Conservation (phyloP, 37 sponge, comb jelly and placozoan genomes). For the Aphrocallistes beatrix region DNA sequence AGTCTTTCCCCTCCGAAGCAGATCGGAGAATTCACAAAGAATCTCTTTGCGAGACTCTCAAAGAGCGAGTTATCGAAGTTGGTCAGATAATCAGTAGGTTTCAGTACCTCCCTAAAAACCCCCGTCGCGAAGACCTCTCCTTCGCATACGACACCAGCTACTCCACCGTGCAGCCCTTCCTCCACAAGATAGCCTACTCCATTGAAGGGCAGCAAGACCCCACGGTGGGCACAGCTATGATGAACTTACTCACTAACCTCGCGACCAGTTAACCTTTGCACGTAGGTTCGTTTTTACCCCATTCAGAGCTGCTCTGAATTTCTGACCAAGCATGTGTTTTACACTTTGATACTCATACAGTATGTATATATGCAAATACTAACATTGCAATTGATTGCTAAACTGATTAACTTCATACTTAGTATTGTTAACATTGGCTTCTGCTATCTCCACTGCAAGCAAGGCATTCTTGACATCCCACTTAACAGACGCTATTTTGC, state of each 20-base stretch:
- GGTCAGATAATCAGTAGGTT: constrained; percentile 37
- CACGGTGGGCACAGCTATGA: neutral
- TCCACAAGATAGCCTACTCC: constrained; percentile 32
- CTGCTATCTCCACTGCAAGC: neutral
- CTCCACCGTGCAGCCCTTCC: constrained; percentile 59
- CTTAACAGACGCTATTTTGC: too few species aligned
- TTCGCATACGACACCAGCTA: constrained; percentile 69
- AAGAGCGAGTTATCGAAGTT: neutral
- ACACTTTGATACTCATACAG: too few species aligned
- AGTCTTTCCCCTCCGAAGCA: neutral
- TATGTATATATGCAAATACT: neutral
- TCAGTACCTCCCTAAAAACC: constrained; percentile 73
- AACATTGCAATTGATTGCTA: neutral
- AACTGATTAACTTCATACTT: neutral
- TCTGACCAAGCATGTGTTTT: neutral
- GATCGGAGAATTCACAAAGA: neutral
- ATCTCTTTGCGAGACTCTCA: neutral
- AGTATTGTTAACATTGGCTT: neutral
- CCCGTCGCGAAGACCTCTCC: constrained; percentile 44
- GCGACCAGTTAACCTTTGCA: neutral
- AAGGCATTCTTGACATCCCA: neutral
- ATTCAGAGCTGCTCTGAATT: neutral
- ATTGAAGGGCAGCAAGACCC: neutral
- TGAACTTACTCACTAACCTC: neutral
- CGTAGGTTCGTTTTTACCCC: neutral